These are phyloP conservation scores for Mareca strepera DNA, from an alignment of 2,797 vertebrate genomes.

Conservation along the genomic window DNA sequence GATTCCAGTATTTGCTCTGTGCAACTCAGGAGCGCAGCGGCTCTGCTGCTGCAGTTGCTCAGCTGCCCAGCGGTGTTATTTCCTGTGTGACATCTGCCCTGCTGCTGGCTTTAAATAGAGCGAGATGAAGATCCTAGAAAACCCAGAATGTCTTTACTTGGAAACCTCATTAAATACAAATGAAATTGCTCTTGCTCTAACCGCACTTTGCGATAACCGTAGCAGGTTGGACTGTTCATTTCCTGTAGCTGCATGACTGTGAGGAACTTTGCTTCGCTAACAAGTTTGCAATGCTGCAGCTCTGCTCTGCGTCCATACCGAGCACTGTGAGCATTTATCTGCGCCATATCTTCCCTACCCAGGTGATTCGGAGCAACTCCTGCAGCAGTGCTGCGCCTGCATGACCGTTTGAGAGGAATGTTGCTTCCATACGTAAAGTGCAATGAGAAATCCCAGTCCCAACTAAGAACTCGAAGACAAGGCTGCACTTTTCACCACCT, in stretches of 20 bases:
- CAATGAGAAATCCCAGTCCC: background rate
- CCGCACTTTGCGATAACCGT: background rate
- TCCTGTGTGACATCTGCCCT: background rate
- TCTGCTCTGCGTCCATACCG: background rate
- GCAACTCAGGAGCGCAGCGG: background rate
- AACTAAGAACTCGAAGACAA: background rate
- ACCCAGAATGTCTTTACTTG: slow-evolving; percentile 40
- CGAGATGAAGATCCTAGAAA: slow-evolving; percentile 18
- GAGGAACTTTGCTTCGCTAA: background rate
- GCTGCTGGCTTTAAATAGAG: background rate
- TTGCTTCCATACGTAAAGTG: background rate
- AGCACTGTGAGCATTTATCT: background rate
- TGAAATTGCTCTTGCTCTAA: slow-evolving; percentile 18
- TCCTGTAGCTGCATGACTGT: background rate
- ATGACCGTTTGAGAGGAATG: background rate
- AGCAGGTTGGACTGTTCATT: background rate
- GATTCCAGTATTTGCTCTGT: slow-evolving; percentile 64
- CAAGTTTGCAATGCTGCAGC: background rate
- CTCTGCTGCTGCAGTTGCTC: background rate
- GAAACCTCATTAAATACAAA: slow-evolving; percentile 47
- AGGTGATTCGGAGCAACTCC: background rate
- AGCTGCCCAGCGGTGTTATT: slow-evolving; percentile 10
- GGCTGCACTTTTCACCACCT: background rate
- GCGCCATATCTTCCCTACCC: rapidly evolving
- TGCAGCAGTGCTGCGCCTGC: background rate